Evolutionary conservation across 2,888 invertebrate species (phyloP), one percentile per base, ranked within the genome.

Genomic region (Cecidostiba fungosa): DNA sequence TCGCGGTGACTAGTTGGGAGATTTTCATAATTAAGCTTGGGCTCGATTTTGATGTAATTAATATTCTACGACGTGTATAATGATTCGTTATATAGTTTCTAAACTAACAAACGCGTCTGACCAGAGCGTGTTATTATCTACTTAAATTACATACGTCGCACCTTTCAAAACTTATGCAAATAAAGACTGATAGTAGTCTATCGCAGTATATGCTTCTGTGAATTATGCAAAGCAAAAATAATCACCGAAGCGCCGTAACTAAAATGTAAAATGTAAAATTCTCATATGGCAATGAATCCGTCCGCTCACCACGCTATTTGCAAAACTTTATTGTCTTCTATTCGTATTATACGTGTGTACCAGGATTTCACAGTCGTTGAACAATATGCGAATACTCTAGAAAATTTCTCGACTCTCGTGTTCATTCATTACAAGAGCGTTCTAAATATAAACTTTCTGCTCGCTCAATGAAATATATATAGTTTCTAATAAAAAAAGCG

Each of bases 391-490:
- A 47, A 74, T 62, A 36, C 39, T 36, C 50, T 32, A 73, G 80
- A 72, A 80, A 54, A 59, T 54, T 47, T 62, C 62, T 23, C 43
- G 39, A 12, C 39, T 43, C 39, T 12, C 39, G 54, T 23, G 36
- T 36, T 36, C 66, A 74, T 74, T 74, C 73, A 62, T 81, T 36
- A n/a, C n/a, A 54, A 54, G 54, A 29, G 73, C 66, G 73, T 66
- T 62, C 81, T 62, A 82, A 82, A 74, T 82, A 74, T 82, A 43
- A 82, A 73, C 36, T 43, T 82, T 74, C 50, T 32, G 6, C 12
- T 4, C 23, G 50, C 23, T 72, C n/a, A 72, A 36, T 54, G 29
- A 23, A 36, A 23, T 10, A 1, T 16, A 16, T 54, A 76, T 76
- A 54, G 54, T 54, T 54, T 54, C n/a, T 54, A 54, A 54, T 19